A percentile compares a stretch with the other conserved stretches of the same genome.
phyloP scores from a whole-genome alignment of 2,888 invertebrate genomes.

The Nephrocerus scutellatus region DNA sequence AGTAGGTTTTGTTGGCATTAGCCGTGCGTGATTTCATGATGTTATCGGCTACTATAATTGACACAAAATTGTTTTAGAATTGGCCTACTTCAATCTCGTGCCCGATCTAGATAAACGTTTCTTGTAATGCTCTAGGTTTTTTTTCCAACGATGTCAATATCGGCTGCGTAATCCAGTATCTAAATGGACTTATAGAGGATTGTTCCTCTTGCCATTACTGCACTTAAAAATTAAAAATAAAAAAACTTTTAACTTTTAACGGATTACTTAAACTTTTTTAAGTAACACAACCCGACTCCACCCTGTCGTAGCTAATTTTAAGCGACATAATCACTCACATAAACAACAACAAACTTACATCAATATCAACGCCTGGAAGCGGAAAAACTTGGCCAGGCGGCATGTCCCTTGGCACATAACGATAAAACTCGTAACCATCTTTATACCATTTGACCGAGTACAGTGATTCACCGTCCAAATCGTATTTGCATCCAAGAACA shows the following conservation, averaged over 20 bases:
- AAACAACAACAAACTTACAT: slow-evolving; percentile 58
- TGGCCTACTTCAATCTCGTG: too few species aligned
- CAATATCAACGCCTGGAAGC: slow-evolving; percentile 74
- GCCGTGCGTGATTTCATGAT: too few species aligned
- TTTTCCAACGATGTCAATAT: too few species aligned
- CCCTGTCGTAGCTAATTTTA: not conserved
- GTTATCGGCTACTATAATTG: too few species aligned
- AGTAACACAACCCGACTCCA: not conserved
- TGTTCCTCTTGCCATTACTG: too few species aligned
- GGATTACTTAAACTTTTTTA: not conserved
- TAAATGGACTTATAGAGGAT: too few species aligned
- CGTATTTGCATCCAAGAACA: slow-evolving; percentile 72
- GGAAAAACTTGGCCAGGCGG: slow-evolving; percentile 74
- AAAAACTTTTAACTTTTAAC: not conserved
- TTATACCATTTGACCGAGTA: slow-evolving; percentile 92
- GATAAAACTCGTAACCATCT: slow-evolving; percentile 82
- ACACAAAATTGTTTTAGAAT: too few species aligned
- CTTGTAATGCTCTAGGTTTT: too few species aligned
- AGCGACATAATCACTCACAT: slow-evolving; percentile 1
- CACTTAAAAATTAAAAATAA: too few species aligned
- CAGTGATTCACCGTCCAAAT: slow-evolving; percentile 71
- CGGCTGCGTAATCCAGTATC: too few species aligned
- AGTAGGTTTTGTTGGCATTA: too few species aligned
- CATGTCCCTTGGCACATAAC: slow-evolving; percentile 74
- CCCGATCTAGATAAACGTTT: too few species aligned